Conservation (phyloP, 2,113 vertebrate genomes). For the Emydocephalus ijimae region DNA sequence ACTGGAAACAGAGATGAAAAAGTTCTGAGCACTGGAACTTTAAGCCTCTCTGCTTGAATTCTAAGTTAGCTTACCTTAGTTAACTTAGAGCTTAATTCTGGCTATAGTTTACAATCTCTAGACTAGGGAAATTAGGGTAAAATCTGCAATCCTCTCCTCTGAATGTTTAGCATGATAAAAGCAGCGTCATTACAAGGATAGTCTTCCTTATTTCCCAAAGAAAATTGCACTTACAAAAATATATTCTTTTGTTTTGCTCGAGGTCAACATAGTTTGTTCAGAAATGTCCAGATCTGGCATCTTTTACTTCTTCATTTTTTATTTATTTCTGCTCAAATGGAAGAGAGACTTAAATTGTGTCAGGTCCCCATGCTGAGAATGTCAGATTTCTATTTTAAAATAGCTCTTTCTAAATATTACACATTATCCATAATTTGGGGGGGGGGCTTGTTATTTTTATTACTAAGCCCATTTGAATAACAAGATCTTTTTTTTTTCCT, state of each 20-base stretch:
- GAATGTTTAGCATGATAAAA: neutral
- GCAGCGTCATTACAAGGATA: neutral
- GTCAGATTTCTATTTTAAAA: slow-evolving; percentile 17
- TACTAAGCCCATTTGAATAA: slow-evolving; percentile 10
- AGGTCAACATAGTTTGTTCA: neutral
- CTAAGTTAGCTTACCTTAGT: neutral
- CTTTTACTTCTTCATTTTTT: neutral
- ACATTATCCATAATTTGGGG: neutral
- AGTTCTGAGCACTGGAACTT: neutral
- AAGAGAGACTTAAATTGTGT: slow-evolving; percentile 5
- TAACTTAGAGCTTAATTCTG: neutral
- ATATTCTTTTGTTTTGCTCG: neutral
- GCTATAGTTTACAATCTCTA: neutral
- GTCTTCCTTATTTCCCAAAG: neutral
- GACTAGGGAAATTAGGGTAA: neutral
- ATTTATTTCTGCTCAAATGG: neutral
- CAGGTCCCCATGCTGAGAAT: neutral
- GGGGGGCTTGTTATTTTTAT: neutral
- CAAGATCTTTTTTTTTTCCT: neutral
- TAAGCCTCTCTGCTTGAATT: neutral
- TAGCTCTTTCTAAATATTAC: neutral
- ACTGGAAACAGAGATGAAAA: neutral
- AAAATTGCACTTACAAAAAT: neutral
- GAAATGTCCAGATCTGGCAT: neutral
- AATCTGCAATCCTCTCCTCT: neutral